phyloP scores from a whole-genome alignment of 2,888 invertebrate genomes.

The Lamellibrachia columna region DNA sequence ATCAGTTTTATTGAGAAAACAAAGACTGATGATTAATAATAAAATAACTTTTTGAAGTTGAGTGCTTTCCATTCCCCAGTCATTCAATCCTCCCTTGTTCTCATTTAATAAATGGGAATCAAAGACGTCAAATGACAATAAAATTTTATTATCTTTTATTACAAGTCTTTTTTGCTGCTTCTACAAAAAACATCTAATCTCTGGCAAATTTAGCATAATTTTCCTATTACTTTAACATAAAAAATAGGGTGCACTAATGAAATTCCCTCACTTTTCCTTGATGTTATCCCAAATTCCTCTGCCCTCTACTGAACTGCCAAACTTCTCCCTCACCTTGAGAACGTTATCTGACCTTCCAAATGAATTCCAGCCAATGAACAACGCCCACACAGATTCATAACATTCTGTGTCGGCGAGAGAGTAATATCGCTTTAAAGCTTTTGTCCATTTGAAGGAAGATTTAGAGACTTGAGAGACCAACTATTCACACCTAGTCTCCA shows the following conservation, averaged over 20 bases:
- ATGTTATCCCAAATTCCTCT: neutral
- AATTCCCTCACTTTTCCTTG: neutral
- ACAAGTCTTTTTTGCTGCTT: neutral
- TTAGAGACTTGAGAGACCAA: neutral
- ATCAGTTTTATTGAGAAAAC: too few species aligned
- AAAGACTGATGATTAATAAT: too few species aligned
- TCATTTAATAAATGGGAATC: too few species aligned
- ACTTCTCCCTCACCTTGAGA: neutral
- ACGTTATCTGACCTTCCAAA: neutral
- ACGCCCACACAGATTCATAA: neutral
- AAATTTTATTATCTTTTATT: too few species aligned
- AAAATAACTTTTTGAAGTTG: too few species aligned
- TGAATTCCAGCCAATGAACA: neutral
- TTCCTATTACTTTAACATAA: neutral
- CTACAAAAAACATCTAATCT: neutral
- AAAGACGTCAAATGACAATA: too few species aligned
- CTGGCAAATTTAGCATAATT: neutral
- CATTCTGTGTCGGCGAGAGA: neutral
- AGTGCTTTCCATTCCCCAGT: too few species aligned
- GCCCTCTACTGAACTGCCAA: neutral
- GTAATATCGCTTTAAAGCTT: neutral
- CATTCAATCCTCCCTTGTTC: too few species aligned
- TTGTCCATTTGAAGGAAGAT: neutral
- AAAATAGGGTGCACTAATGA: neutral
- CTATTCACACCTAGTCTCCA: neutral